Percentiles rank a stretch among this genome's conserved stretches.
Evolutionary conservation across 1,140 invertebrate species (phyloP).

Genomic region (Dolichoris vasculosae): DNA sequence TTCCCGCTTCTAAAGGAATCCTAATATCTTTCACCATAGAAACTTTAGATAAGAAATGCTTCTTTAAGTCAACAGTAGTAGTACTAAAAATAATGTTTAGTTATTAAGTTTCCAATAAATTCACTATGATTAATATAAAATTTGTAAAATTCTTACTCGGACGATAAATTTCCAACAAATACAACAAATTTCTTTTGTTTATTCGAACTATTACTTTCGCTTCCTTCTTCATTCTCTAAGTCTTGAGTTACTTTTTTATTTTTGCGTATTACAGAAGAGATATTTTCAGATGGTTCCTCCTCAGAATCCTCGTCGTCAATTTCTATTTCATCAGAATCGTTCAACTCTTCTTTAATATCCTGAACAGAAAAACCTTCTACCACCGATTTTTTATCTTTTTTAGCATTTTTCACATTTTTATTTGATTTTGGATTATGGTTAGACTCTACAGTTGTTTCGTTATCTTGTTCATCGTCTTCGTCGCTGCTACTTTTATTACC

Average conservation of each 20-base stretch:
- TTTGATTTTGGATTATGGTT: slow-evolving; percentile 60
- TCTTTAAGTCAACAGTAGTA: slow-evolving; percentile 68
- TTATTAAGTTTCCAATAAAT: background rate
- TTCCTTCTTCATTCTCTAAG: background rate
- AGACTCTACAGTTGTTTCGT: slow-evolving; percentile 32
- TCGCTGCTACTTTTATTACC: slow-evolving; percentile 56
- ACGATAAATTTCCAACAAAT: slow-evolving; percentile 75
- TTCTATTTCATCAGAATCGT: background rate
- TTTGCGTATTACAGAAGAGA: background rate
- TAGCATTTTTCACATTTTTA: slow-evolving; percentile 70
- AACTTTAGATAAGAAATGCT: slow-evolving; percentile 72
- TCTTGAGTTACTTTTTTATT: background rate
- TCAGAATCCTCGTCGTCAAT: background rate
- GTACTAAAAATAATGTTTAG: slow-evolving; percentile 57
- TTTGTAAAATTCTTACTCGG: slow-evolving; percentile 58
- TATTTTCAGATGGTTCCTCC: background rate
- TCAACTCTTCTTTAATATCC: background rate
- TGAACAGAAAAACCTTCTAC: too few relatives aligned
- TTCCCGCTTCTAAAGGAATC: slow-evolving; percentile 66
- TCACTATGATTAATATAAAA: background rate
- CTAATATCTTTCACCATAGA: slow-evolving; percentile 67
- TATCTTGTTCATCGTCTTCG: slow-evolving; percentile 54
- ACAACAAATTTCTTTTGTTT: slow-evolving; percentile 75
- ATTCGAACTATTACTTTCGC: slow-evolving; percentile 60
- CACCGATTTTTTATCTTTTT: too few relatives aligned